Evolutionary conservation across 1,140 invertebrate species (phyloP).

Genomic region (Lamellibrachia luymesi): DNA sequence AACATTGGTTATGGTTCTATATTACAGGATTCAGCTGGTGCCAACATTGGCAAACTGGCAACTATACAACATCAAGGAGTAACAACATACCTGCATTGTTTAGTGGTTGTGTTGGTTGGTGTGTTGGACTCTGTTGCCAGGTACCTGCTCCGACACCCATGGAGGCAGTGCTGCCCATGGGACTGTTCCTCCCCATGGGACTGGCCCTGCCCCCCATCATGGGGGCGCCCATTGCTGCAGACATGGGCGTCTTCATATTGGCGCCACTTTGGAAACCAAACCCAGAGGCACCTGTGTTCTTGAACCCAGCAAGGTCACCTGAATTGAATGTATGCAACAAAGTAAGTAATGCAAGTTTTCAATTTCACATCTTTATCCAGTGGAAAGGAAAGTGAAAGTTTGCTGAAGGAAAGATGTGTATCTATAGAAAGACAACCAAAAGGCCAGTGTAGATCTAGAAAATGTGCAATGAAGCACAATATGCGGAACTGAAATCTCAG

Average conservation of each 20-base stretch:
- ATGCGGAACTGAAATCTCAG: neutral
- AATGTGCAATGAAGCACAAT: neutral
- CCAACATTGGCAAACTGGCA: too few species aligned
- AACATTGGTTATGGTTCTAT: too few species aligned
- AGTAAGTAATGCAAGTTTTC: neutral
- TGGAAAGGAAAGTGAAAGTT: neutral
- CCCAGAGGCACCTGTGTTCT: neutral
- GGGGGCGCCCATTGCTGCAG: neutral
- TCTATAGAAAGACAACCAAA: neutral
- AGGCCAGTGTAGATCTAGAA: neutral
- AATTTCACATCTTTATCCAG: neutral
- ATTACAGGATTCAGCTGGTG: too few species aligned
- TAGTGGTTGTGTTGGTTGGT: conserved; percentile 9
- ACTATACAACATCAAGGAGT: neutral
- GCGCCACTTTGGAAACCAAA: neutral
- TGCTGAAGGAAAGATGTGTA: neutral
- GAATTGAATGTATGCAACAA: neutral
- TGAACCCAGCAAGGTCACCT: neutral
- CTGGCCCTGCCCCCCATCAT: neutral
- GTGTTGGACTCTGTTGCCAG: conserved; percentile 21
- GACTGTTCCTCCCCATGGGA: neutral
- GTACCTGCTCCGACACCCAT: conserved; percentile 11
- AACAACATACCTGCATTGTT: conserved; percentile 30
- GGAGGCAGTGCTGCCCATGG: conserved; percentile 2
- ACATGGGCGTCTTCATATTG: neutral